Percentiles rank a stretch among this genome's conserved stretches.
phyloP scores from a whole-genome alignment of 2,797 vertebrate species.

The Cossypha dichroa region DNA sequence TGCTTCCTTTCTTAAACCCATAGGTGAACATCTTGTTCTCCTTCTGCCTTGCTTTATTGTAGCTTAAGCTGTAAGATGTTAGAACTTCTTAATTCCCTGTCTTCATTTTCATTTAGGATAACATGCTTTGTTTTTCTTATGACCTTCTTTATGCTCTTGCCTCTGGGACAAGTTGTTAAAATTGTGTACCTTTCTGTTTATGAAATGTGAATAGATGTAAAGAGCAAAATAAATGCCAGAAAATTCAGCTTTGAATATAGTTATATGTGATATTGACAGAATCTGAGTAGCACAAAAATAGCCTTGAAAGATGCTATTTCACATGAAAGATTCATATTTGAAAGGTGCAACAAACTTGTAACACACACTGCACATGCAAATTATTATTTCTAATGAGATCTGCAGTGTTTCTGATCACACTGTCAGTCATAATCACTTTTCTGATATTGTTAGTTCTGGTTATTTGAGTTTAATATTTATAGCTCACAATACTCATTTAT shows the following conservation, averaged over 20 bases:
- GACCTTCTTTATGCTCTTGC: constrained; percentile 46
- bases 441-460: constrained; percentile 22
- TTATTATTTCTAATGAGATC: constrained; percentile 29
- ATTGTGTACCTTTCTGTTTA: constrained; percentile 8
- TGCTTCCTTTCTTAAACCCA: constrained; percentile 70
- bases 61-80: constrained; percentile 4
- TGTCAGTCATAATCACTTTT: constrained; percentile 37
- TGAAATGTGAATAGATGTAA: constrained; percentile 17
- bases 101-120: constrained; percentile 42
- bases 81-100: constrained; percentile 36
- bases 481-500: not conserved
- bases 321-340: not conserved
- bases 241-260: not conserved
- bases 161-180: constrained; percentile 38
- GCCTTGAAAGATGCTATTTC: not conserved
- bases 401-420: constrained; percentile 1
- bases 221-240: not conserved
- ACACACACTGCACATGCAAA: not conserved
- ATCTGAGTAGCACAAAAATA: not conserved
- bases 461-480: constrained; percentile 42
- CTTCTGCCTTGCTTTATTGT: constrained; percentile 5
- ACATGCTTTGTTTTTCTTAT: constrained; percentile 43
- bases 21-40: constrained; percentile 61
- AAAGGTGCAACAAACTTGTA: not conserved
- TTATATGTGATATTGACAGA: not conserved